phyloP scores from a whole-genome alignment of 2,797 vertebrate species.

The Limosa lapponica region DNA sequence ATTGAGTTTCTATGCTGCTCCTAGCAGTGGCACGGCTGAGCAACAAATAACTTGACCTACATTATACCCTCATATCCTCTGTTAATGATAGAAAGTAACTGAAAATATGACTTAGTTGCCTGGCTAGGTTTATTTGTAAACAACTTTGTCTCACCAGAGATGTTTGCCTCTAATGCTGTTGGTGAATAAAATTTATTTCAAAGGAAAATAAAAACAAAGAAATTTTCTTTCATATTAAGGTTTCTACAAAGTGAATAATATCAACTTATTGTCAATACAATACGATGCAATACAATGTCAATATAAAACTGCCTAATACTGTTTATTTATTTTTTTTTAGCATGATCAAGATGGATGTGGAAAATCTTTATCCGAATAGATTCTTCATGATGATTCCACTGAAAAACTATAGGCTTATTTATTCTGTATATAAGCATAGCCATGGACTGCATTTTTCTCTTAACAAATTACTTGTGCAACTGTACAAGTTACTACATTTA shows the following conservation, averaged over 20 bases:
- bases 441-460: neutral
- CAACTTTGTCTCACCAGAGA: neutral
- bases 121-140: neutral
- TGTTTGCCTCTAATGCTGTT: neutral
- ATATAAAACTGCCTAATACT: neutral
- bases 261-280: neutral
- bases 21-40: rapidly evolving
- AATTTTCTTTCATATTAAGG: neutral
- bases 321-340: neutral
- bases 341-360: neutral
- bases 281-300: neutral
- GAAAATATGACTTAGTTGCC: neutral
- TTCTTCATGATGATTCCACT: neutral
- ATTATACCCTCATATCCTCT: neutral
- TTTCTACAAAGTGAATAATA: neutral
- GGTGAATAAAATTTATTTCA: neutral
- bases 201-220: neutral
- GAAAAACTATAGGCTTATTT: neutral
- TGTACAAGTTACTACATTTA: neutral
- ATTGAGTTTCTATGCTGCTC: neutral
- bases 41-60: neutral
- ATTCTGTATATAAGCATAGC: neutral
- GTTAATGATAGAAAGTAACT: neutral
- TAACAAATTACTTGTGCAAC: neutral
- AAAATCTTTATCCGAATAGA: neutral